Evolutionary conservation across 2,888 invertebrate genomes (phyloP).

Genomic region (Chloroclystis v-ata): DNA sequence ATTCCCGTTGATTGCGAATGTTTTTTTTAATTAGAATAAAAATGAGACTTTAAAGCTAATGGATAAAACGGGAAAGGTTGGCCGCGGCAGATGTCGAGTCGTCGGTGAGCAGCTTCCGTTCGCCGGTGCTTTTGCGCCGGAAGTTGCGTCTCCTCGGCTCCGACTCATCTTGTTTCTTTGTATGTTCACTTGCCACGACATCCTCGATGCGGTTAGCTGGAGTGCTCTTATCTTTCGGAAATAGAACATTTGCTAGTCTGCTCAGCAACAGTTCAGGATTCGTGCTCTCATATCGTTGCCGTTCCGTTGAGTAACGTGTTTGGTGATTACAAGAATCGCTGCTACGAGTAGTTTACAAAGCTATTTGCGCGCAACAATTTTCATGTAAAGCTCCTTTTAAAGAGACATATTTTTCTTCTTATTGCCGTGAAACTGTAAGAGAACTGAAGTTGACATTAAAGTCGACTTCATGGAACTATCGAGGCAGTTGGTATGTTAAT

Average conservation of each 20-base stretch:
- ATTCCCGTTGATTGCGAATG: conserved; percentile 24
- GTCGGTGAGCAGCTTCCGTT: conserved; percentile 51
- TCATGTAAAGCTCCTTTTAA: background rate
- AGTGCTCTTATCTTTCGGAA: conserved; percentile 32
- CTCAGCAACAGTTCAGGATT: conserved; percentile 14
- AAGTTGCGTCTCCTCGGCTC: conserved; percentile 43
- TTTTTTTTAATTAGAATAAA: conserved; percentile 17
- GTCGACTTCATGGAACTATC: conserved; percentile 36
- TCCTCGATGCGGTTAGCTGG: conserved; percentile 33
- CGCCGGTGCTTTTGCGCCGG: conserved; percentile 51
- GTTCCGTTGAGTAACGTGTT: background rate
- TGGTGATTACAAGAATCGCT: background rate
- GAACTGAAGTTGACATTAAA: conserved; percentile 19
- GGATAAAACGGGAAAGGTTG: conserved; percentile 37
- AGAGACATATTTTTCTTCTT: conserved; percentile 3
- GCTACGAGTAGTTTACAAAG: background rate
- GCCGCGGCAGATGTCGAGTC: conserved; percentile 46
- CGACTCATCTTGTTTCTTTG: conserved; percentile 50
- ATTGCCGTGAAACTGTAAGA: conserved; percentile 16
- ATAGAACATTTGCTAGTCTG: conserved; percentile 25
- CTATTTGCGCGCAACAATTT: background rate
- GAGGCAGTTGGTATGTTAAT: conserved; percentile 43
- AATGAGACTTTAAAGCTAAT: conserved; percentile 23
- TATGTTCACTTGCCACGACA: conserved; percentile 40
- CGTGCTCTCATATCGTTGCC: conserved; percentile 3